These are phyloP conservation scores for Drosophila ohnishii DNA, from an alignment of 1,140 invertebrate species.

Conservation along the genomic window DNA sequence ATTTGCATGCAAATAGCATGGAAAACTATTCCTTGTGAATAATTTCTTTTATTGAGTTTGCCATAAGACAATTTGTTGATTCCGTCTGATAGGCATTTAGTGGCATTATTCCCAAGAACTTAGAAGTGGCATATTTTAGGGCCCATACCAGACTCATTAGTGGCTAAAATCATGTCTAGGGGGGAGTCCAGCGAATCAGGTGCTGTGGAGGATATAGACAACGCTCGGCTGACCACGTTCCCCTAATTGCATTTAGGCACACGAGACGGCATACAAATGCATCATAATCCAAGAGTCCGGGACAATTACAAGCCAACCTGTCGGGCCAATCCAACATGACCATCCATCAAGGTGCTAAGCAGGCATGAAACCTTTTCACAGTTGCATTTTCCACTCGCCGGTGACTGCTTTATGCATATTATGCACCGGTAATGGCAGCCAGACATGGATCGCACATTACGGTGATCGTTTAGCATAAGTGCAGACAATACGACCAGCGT, in stretches of 20 bases:
- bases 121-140: constrained; percentile 7
- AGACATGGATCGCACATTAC: constrained; percentile 43
- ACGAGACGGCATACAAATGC: constrained; percentile 43
- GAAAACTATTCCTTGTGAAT: constrained; percentile 12
- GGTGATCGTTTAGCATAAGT: constrained; percentile 43
- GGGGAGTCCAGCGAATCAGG: constrained; percentile 3
- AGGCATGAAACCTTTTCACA: constrained; percentile 49
- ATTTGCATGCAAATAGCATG: background rate
- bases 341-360: constrained; percentile 44
- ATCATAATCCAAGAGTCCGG: constrained; percentile 24
- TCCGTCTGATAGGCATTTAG: constrained; percentile 13
- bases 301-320: constrained; percentile 34
- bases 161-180: background rate
- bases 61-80: constrained; percentile 7
- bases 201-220: constrained; percentile 14
- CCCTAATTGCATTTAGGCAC: constrained; percentile 37
- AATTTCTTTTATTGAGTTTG: constrained; percentile 4
- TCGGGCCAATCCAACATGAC: constrained; percentile 27
- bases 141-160: constrained; percentile 16
- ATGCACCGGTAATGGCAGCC: constrained; percentile 30
- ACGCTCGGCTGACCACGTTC: constrained; percentile 48
- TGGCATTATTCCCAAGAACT: constrained; percentile 24
- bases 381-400: constrained; percentile 40
- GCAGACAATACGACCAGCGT: constrained; percentile 34
- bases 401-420: constrained; percentile 47